Conservation (phyloP, 2,113 vertebrate genomes). For the Gallinago media region DNA sequence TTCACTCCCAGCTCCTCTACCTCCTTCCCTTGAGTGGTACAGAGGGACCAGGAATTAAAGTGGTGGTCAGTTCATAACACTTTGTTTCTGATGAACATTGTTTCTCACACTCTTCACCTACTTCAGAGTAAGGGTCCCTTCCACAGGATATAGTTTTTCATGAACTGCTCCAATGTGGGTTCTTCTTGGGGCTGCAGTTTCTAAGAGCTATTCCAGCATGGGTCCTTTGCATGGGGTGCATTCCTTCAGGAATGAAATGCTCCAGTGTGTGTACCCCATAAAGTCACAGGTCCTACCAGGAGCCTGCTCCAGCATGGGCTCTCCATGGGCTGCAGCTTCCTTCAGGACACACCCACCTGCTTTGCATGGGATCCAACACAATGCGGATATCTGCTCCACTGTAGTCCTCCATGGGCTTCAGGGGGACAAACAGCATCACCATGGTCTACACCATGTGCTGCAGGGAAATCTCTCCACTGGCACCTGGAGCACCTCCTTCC, state of each 20-base stretch:
- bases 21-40: not conserved
- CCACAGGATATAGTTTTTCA: not conserved
- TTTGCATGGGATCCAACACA: not conserved
- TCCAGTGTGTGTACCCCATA: not conserved
- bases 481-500: fast-evolving
- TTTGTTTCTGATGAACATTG: not conserved
- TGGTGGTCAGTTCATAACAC: not conserved
- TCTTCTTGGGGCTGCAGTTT: not conserved
- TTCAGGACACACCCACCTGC: not conserved
- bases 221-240: not conserved
- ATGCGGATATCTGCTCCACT: not conserved
- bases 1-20: not conserved
- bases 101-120: not conserved
- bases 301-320: not conserved
- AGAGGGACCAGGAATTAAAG: not conserved
- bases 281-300: not conserved
- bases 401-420: not conserved
- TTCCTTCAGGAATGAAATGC: not conserved
- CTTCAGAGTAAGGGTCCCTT: not conserved
- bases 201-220: not conserved
- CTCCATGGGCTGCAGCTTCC: not conserved
- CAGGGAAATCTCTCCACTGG: not conserved
- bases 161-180: not conserved
- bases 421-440: not conserved
- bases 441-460: not conserved